Base-by-base conservation (phyloP, 2,888 invertebrate species). In the Melanophora roralis region DNA sequence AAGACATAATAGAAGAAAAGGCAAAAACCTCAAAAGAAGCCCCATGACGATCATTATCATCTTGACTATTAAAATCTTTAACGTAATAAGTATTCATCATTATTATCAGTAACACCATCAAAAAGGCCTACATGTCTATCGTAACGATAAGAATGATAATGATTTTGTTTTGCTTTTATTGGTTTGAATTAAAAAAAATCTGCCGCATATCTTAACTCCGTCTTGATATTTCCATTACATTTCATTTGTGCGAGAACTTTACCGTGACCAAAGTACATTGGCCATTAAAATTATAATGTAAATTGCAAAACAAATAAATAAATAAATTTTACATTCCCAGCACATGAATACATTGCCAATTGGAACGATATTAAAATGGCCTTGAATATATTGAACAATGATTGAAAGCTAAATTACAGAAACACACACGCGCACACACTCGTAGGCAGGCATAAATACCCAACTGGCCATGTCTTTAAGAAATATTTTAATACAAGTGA, bases 331-430 rank as follows among this genome's bases (percentile, higher is more conserved):
- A 47, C 60, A 75, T 76, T 75, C 75, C 65, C 43, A 65, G 40
- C 49, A 40, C 55, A 75, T 47, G 62, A 12, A 32, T 12, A 8
- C 21, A 69, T 21, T 11, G 14, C 14, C 80, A 80, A 72, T 76
- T 80, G 80, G 62, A 67, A 72, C 57, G 49, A 67, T 80, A 80
- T 80, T 80, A 68, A 76, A 80, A 80, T 80, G 80, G 76, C 80
- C 80, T 80, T 80, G 80, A 80, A 76, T 72, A 68, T 75, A 75
- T 72, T 80, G 79, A 80, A 67, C 71, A 72, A 80, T 80, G 80
- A 80, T 80, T 80, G 80, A 80, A 80, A 72, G 80, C 80, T 51
- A n/a, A 47, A n/a, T n/a, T n/a, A n/a, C n/a, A n/a, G n/a, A n/a
- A 64, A 49, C 49, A 1, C 9, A 49, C 40, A 72, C 45, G 43